A percentile compares a stretch with the other conserved stretches of the same genome.
phyloP scores from a whole-genome alignment of 2,888 invertebrate species.

The Orthonevra nobilis region DNA sequence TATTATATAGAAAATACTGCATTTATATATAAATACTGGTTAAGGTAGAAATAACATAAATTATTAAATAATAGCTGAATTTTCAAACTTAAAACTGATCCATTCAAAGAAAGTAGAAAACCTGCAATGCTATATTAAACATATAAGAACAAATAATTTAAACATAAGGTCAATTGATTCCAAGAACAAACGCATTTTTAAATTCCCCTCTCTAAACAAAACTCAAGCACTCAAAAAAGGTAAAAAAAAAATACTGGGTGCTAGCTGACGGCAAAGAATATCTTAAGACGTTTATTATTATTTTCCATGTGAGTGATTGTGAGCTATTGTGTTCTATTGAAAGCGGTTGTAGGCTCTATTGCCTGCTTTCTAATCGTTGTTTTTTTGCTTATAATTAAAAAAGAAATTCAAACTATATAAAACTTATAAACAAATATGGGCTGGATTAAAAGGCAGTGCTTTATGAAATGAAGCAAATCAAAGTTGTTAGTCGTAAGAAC shows the following conservation, averaged over 20 bases:
- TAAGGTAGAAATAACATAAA: too few relatives aligned
- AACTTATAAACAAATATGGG: slow-evolving; percentile 33
- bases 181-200: too few relatives aligned
- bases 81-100: slow-evolving; percentile 42
- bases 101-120: slow-evolving; percentile 66
- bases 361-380: slow-evolving; percentile 31
- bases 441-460: slow-evolving; percentile 62
- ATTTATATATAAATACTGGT: slow-evolving; percentile 23
- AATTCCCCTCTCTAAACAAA: too few relatives aligned
- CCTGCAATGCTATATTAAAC: slow-evolving; percentile 60
- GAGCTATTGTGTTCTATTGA: too few relatives aligned
- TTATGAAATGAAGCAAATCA: slow-evolving; percentile 38
- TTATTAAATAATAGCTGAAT: slow-evolving; percentile 50
- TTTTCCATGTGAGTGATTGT: too few relatives aligned
- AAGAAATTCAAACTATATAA: neutral
- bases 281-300: too few relatives aligned
- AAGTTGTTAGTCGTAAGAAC: too few relatives aligned
- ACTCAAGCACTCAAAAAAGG: too few relatives aligned
- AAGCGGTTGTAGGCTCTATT: too few relatives aligned
- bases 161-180: too few relatives aligned
- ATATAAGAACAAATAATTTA: slow-evolving; percentile 33
- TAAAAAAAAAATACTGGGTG: neutral
- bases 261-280: neutral
- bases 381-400: neutral
- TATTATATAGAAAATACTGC: slow-evolving; percentile 43